Base-by-base conservation (phyloP, 2,888 invertebrate genomes). In the Epistrophe eligans region DNA sequence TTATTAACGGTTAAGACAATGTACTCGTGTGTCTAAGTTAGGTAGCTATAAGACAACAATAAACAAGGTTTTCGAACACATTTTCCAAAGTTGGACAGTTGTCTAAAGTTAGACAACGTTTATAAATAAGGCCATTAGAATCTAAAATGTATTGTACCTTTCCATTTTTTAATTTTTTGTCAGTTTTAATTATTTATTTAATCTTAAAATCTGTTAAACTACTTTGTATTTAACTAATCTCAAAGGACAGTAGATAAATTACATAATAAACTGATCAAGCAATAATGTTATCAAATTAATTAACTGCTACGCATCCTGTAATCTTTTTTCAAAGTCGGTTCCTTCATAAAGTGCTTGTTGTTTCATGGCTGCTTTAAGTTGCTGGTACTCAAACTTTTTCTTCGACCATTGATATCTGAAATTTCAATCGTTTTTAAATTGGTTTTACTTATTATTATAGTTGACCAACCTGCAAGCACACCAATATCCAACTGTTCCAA, bases 401-500 rank as follows among this genome's bases (percentile, higher is more conserved):
- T 93, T 93, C 1, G 96, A 95, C 94, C 95, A 96, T 67, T 95
- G 93, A 91, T 96, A 96, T 89, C 96, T 94, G 88, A 89, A 79
- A 83, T 28, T 43, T 35, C 10, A 64, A 64, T 28, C 35, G 7
- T 15, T 7, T 8, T 15, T 13, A 9, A 24, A 32, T 9, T 24
- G 9, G 15, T 32, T 15, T 52, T 13, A 24, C 2, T 13, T 6
- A 15, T 2, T 3, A 10, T 28, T 28, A 4, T 24, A 24, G 24
- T 24, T 24, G 6, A 24, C 57, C 2, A 28, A 93, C 93, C 93
- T 91, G 92, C 96, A 96, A 79, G 94, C 94, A 77, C 94, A 94
- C 96, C 96, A 97, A 91, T 96, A 96, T 0, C 93, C 90, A 88
- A 96, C 89, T 8, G 96, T 96, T 40, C 95, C 94, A 40, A 94